Evolutionary conservation across 1,140 invertebrate genomes (phyloP).

Genomic region (Calliphora vicina): DNA sequence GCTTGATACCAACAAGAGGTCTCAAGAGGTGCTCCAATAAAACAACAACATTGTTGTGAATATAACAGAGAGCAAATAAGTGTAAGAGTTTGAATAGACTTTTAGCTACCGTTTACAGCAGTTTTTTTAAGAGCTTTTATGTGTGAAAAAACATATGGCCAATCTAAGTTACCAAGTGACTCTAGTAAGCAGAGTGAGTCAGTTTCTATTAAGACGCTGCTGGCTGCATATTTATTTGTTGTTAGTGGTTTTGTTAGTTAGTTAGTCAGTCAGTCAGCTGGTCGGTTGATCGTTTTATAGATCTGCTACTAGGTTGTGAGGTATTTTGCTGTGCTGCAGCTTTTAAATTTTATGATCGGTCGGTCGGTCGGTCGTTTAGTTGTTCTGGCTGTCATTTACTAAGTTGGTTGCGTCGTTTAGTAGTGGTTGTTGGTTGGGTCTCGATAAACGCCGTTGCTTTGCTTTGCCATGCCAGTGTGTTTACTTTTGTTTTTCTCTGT

Average conservation of each 20-base stretch:
- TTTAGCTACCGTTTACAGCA: neutral
- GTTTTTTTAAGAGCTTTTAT: neutral
- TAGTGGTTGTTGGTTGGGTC: neutral
- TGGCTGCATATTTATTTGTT: neutral
- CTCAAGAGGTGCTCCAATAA: too few relatives aligned
- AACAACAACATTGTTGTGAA: too few relatives aligned
- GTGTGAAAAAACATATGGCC: neutral
- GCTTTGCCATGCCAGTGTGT: neutral
- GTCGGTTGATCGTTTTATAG: too few relatives aligned
- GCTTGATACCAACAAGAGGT: too few relatives aligned
- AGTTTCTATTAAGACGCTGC: neutral
- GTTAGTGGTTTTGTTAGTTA: too few relatives aligned
- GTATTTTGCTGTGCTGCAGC: neutral
- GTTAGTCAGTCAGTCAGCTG: too few relatives aligned
- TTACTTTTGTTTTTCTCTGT: neutral
- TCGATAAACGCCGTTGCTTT: neutral
- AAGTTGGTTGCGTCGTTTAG: neutral
- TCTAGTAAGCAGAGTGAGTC: neutral
- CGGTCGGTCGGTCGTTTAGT: too few relatives aligned
- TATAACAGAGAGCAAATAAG: neutral
- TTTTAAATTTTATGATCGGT: neutral
- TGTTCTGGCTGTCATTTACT: neutral
- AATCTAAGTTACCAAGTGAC: neutral
- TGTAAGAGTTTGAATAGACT: neutral
- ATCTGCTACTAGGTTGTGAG: neutral